Conservation (phyloP, 1,140 invertebrate genomes). For the Asbolus verrucosus region DNA sequence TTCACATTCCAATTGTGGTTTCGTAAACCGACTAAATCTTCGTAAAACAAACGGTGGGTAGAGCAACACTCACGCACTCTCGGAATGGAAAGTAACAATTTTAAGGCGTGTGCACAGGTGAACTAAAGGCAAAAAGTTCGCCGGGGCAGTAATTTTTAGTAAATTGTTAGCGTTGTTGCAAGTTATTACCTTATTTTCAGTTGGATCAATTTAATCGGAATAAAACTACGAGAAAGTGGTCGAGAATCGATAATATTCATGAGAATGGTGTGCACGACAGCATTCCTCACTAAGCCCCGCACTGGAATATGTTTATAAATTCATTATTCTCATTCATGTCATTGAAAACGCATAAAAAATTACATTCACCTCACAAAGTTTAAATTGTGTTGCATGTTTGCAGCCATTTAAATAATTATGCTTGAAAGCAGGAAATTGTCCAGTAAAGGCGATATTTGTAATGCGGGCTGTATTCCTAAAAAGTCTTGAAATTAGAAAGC, state of each 20-base stretch:
- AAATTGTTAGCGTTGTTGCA: too few species aligned
- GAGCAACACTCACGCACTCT: slow-evolving; percentile 37
- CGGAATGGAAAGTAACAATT: slow-evolving; percentile 39
- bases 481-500: slow-evolving; percentile 6
- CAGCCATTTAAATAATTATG: slow-evolving; percentile 28
- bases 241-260: neutral
- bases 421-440: slow-evolving; percentile 33
- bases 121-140: neutral
- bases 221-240: slow-evolving; percentile 9
- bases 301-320: neutral
- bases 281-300: neutral
- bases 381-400: slow-evolving; percentile 7
- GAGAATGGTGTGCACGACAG: neutral
- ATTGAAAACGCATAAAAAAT: slow-evolving; percentile 30
- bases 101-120: slow-evolving; percentile 36
- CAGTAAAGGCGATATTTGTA: slow-evolving; percentile 18
- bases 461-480: slow-evolving; percentile 2
- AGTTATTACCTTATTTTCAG: neutral
- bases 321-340: slow-evolving; percentile 15
- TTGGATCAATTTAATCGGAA: neutral
- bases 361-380: slow-evolving; percentile 7
- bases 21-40: slow-evolving; percentile 8
- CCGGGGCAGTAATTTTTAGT: too few species aligned
- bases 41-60: slow-evolving; percentile 6
- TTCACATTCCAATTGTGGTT: slow-evolving; percentile 25